Percentiles rank a stretch among this genome's conserved stretches.
These are phyloP conservation scores for Dromas ardeola DNA, from an alignment of 2,113 vertebrate genomes.

Conservation along the genomic window DNA sequence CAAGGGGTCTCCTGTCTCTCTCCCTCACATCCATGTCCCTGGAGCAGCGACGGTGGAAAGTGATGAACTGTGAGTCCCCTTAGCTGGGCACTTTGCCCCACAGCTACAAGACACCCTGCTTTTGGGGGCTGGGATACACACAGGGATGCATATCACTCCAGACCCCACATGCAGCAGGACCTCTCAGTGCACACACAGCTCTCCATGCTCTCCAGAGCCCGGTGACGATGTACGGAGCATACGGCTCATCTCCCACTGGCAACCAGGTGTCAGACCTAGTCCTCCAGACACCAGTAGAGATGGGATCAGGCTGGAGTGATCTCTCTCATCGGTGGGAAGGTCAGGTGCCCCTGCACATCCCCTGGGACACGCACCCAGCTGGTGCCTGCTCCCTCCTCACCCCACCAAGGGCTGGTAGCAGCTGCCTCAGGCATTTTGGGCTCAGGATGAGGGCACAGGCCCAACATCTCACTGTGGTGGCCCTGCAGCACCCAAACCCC, in stretches of 20 bases:
- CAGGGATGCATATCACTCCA: not conserved
- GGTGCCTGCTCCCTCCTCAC: not conserved
- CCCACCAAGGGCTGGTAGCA: not conserved
- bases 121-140: not conserved
- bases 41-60: rapidly evolving
- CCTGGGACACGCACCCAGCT: not conserved
- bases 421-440: not conserved
- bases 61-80: not conserved
- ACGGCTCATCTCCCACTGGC: not conserved
- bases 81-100: not conserved
- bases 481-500: not conserved
- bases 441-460: not conserved
- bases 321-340: not conserved
- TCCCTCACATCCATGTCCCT: not conserved
- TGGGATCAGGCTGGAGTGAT: not conserved
- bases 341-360: not conserved
- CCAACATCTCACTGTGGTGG: rapidly evolving
- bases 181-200: not conserved
- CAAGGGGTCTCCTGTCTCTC: not conserved
- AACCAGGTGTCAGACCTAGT: not conserved
- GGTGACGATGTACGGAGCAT: rapidly evolving
- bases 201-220: not conserved
- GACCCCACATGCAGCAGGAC: not conserved
- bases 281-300: not conserved
- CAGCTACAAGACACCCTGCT: not conserved